Percentiles rank a stretch among this genome's conserved stretches.
Evolutionary conservation across 2,888 invertebrate genomes (phyloP).

Genomic region (Acrocyrtus sp.): DNA sequence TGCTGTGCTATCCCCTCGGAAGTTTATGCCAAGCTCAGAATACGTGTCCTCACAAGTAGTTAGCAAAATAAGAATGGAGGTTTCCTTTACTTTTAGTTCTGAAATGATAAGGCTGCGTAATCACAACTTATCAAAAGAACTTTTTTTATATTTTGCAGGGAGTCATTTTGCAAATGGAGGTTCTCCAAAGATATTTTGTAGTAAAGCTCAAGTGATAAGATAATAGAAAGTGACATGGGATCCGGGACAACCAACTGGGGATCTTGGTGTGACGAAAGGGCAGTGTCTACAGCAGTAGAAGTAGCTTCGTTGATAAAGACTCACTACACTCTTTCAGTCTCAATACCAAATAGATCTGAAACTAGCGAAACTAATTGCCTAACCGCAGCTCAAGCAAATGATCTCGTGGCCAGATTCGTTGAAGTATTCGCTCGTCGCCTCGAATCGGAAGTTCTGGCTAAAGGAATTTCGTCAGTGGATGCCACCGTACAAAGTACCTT

Average conservation of each 20-base stretch:
- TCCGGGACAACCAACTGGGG: constrained; percentile 54
- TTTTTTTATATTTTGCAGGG: no score
- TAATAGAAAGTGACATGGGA: no score
- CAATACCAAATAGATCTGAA: constrained; percentile 16
- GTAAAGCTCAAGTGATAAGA: no score
- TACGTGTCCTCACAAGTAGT: no score
- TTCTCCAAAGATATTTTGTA: no score
- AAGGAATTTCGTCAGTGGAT: constrained; percentile 14
- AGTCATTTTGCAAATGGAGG: no score
- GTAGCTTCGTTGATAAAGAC: constrained; percentile 52
- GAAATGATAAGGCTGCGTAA: no score
- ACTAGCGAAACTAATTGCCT: constrained; percentile 1
- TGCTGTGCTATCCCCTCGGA: no score
- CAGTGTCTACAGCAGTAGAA: constrained; percentile 52
- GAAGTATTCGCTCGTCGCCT: constrained; percentile 60
- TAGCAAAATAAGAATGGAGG: no score
- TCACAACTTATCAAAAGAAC: no score
- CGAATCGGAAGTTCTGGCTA: constrained; percentile 55
- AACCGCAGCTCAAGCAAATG: constrained; percentile 45
- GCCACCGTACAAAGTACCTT: constrained; percentile 35
- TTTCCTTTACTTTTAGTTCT: no score
- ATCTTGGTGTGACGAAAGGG: constrained; percentile 59
- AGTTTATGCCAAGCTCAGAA: no score
- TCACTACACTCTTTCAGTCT: constrained; percentile 23
- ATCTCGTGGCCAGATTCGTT: constrained; percentile 60